phyloP scores from a whole-genome alignment of 23 tunicate species.

The Ciona savignyi region DNA sequence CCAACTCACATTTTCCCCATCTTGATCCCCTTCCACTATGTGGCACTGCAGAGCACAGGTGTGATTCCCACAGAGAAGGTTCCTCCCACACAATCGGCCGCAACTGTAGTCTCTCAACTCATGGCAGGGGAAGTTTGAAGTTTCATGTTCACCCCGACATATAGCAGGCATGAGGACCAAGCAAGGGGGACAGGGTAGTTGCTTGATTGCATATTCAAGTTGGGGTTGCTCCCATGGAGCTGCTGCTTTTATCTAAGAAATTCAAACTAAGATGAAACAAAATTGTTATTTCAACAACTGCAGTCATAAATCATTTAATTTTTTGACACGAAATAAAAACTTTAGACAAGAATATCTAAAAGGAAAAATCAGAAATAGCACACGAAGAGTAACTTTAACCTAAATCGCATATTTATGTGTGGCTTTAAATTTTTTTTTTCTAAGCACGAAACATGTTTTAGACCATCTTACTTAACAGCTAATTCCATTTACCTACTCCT shows the following conservation, averaged over 20 bases:
- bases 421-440: too few species aligned
- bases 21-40: slow-evolving; percentile 27
- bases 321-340: background rate
- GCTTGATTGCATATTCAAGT: slow-evolving; percentile 7
- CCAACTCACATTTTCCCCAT: too few species aligned
- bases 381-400: too few species aligned
- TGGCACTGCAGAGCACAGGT: slow-evolving; percentile 50
- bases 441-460: too few species aligned
- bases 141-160: slow-evolving; percentile 71
- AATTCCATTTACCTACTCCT: background rate
- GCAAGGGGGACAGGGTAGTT: slow-evolving; percentile 77
- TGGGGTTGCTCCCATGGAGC: slow-evolving; percentile 89
- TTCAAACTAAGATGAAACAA: background rate
- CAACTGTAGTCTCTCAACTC: slow-evolving; percentile 53
- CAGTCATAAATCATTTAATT: background rate
- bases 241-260: slow-evolving; percentile 19
- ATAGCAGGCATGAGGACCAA: slow-evolving; percentile 27
- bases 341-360: too few species aligned
- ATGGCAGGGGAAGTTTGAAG: slow-evolving; percentile 34
- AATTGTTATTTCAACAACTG: background rate
- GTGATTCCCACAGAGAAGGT: slow-evolving; percentile 57
- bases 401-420: too few species aligned
- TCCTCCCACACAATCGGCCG: slow-evolving; percentile 58
- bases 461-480: background rate
- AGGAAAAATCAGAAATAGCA: too few species aligned